phyloP scores from a whole-genome alignment of 2,113 vertebrate species.

The Neofelis nebulosa region DNA sequence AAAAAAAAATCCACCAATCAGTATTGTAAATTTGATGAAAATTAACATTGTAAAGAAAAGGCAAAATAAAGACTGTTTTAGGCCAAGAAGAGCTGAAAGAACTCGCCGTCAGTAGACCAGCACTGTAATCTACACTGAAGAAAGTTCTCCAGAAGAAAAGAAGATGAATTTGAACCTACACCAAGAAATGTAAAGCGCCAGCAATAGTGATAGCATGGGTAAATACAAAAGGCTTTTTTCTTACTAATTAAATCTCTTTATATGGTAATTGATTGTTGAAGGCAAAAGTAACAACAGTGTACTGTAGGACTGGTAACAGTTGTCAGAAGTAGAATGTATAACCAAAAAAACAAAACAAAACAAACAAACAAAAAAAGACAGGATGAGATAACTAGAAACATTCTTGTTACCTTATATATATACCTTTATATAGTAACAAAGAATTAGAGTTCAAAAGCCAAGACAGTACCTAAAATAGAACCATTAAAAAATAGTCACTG shows the following conservation, averaged over 20 bases:
- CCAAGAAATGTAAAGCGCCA: not conserved
- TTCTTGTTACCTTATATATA: not conserved
- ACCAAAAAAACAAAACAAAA: not conserved
- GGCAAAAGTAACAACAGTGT: not conserved
- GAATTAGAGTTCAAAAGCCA: not conserved
- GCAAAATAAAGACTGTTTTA: not conserved
- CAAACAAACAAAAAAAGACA: not conserved
- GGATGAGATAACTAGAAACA: not conserved
- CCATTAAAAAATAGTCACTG: not conserved
- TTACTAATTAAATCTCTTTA: not conserved
- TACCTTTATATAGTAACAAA: not conserved
- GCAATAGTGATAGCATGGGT: not conserved
- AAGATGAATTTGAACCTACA: not conserved
- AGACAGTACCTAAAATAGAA: not conserved
- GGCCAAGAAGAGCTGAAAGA: not conserved
- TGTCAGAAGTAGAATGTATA: not conserved
- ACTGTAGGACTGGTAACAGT: not conserved
- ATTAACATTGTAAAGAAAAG: not conserved
- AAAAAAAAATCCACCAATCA: not conserved
- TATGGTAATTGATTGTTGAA: not conserved
- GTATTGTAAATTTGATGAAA: not conserved
- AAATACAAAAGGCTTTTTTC: not conserved
- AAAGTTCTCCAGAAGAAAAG: not conserved
- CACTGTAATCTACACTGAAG: not conserved
- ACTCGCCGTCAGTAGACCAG: not conserved